Conservation (phyloP, 2,797 vertebrate species). For the Gastrophryne carolinensis region DNA sequence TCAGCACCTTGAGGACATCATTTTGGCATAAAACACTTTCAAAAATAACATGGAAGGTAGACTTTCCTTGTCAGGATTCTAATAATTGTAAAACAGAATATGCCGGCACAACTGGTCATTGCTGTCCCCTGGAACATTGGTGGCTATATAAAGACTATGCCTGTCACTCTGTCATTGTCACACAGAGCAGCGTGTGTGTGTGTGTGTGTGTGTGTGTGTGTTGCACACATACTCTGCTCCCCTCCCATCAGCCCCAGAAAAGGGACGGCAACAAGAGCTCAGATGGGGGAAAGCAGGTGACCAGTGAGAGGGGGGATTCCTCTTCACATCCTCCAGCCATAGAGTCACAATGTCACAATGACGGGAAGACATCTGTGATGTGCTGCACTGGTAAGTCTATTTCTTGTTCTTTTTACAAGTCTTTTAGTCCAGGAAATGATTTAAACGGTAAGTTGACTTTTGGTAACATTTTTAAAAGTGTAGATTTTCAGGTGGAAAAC, state of each 20-base stretch:
- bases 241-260: constrained; percentile 3
- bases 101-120: too few species aligned
- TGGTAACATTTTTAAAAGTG: too few species aligned
- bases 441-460: too few species aligned
- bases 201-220: not conserved
- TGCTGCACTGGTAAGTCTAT: constrained; percentile 1
- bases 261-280: not conserved
- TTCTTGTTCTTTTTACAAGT: not conserved
- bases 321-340: not conserved
- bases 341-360: not conserved
- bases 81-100: too few species aligned
- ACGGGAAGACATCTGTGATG: not conserved
- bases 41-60: too few species aligned
- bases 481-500: too few species aligned
- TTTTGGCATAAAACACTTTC: too few species aligned
- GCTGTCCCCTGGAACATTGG: too few species aligned
- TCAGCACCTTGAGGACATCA: too few species aligned
- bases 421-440: not conserved
- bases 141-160: not conserved
- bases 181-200: not conserved
- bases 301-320: not conserved
- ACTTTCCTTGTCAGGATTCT: too few species aligned
- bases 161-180: not conserved
- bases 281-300: constrained; percentile 39
- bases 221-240: not conserved